These are phyloP conservation scores for Idaea biselata DNA, from an alignment of 2,888 invertebrate genomes.

Conservation along the genomic window DNA sequence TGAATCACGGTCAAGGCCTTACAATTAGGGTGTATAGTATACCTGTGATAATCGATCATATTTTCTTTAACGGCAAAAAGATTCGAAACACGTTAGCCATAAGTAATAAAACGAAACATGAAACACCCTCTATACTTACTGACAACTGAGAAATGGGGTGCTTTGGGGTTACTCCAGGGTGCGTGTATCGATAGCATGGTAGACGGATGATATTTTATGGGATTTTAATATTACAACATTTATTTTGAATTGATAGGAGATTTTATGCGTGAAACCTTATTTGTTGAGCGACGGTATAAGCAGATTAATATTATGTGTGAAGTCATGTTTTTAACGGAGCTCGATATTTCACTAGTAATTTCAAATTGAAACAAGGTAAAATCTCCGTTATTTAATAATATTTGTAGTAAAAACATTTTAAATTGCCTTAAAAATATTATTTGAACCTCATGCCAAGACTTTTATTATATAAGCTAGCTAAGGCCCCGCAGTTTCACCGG, in stretches of 20 bases:
- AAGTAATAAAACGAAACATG: slow-evolving; percentile 33
- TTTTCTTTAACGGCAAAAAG: background rate
- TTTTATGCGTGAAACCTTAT: background rate
- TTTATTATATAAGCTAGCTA: too few relatives aligned
- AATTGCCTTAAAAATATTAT: too few relatives aligned
- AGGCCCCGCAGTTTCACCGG: too few relatives aligned
- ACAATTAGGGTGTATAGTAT: background rate
- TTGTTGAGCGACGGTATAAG: too few relatives aligned
- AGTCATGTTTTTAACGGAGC: too few relatives aligned
- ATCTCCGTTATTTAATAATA: too few relatives aligned
- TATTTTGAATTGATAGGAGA: background rate
- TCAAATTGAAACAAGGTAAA: too few relatives aligned
- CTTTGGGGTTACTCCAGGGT: slow-evolving; percentile 23
- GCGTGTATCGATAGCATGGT: slow-evolving; percentile 36
- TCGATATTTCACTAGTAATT: too few relatives aligned
- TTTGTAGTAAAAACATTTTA: too few relatives aligned
- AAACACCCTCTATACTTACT: slow-evolving; percentile 37
- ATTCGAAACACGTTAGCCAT: background rate
- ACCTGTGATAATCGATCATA: background rate
- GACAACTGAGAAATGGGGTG: slow-evolving; percentile 47
- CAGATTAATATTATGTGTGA: too few relatives aligned
- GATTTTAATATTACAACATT: background rate
- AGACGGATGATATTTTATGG: slow-evolving; percentile 5
- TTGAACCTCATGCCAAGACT: too few relatives aligned
- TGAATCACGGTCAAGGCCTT: background rate